Evolutionary conservation across 1,140 invertebrate species (phyloP).

Genomic region (Ganaspis sp.): DNA sequence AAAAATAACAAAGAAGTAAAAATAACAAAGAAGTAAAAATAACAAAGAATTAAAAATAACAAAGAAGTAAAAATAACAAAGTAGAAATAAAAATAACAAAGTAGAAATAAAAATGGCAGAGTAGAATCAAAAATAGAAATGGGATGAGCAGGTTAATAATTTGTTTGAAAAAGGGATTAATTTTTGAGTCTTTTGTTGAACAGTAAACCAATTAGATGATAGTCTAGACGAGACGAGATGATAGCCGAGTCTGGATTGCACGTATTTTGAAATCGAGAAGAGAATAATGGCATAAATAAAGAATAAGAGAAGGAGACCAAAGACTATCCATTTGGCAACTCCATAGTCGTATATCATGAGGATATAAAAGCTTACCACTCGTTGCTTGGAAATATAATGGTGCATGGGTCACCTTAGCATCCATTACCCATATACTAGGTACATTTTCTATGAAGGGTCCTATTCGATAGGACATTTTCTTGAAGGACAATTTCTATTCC

Average conservation of each 20-base stretch:
- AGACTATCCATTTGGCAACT: slow-evolving; percentile 27
- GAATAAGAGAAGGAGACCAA: slow-evolving; percentile 17
- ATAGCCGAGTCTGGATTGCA: not conserved
- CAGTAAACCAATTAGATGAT: not conserved
- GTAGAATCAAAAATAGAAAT: no score
- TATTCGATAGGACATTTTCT: slow-evolving; percentile 17
- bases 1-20: no score
- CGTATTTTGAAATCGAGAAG: slow-evolving; percentile 22
- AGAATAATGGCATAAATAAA: slow-evolving; percentile 27
- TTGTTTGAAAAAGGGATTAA: no score
- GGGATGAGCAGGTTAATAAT: no score
- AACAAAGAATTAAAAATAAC: no score
- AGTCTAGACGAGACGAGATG: slow-evolving; percentile 10
- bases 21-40: no score
- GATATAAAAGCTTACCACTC: slow-evolving; percentile 27
- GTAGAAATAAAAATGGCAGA: no score
- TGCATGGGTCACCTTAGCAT: slow-evolving; percentile 19
- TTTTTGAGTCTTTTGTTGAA: no score
- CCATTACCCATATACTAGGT: slow-evolving; percentile 10
- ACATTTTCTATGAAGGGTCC: not conserved
- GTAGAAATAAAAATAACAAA: no score
- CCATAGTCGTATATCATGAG: slow-evolving; percentile 12
- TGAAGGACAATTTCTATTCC: not conserved
- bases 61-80: no score
- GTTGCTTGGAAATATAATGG: slow-evolving; percentile 15